Conservation (phyloP, 1,140 invertebrate species). For the Bombus huntii region DNA sequence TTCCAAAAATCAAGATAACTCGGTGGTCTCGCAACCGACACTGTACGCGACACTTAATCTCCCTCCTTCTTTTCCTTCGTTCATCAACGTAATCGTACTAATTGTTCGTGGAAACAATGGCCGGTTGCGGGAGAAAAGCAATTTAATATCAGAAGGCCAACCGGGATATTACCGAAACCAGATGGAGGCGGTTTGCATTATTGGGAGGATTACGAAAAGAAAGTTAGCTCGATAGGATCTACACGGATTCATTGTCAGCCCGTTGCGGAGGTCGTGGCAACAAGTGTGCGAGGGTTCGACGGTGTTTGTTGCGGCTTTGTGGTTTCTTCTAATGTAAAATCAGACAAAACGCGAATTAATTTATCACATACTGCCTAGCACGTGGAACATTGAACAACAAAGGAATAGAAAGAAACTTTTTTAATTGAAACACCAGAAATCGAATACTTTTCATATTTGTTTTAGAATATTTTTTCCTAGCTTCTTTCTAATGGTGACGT, state of each 20-base stretch:
- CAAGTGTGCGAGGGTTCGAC: slow-evolving; percentile 31
- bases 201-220: slow-evolving; percentile 50
- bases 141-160: slow-evolving; percentile 43
- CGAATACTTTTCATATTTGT: too few species aligned
- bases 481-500: background rate
- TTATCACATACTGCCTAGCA: background rate
- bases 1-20: slow-evolving; percentile 38
- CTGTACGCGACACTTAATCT: slow-evolving; percentile 10
- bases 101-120: slow-evolving; percentile 43
- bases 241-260: slow-evolving; percentile 48
- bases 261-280: slow-evolving; percentile 27
- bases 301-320: slow-evolving; percentile 10
- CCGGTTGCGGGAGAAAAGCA: slow-evolving; percentile 18
- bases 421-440: background rate
- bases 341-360: background rate
- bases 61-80: background rate
- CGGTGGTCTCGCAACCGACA: slow-evolving; percentile 6
- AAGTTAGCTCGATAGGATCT: slow-evolving; percentile 46
- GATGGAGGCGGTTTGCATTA: slow-evolving; percentile 38
- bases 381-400: background rate
- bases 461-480: background rate
- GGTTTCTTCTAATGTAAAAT: slow-evolving; percentile 9
- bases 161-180: slow-evolving; percentile 36
- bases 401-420: background rate
- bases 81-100: slow-evolving; percentile 41